Evolutionary conservation across 2,888 invertebrate genomes (phyloP).

Genomic region (Sylvicola fuscatus): DNA sequence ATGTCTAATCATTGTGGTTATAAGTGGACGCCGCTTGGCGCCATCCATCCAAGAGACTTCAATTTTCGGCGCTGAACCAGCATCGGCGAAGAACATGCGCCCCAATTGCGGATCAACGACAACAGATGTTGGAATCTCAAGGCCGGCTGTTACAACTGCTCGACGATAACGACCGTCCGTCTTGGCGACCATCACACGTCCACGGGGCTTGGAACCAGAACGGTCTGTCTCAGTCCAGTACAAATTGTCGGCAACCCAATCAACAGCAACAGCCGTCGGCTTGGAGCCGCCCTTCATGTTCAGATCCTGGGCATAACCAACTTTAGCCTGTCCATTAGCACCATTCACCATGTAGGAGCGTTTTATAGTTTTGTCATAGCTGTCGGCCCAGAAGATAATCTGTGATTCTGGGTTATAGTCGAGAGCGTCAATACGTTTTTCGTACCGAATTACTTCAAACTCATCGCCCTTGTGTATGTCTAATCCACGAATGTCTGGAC

Average conservation of each 20-base stretch:
- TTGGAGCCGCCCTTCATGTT: conserved; percentile 64
- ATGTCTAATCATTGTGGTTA: conserved; percentile 61
- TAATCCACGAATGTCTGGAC: conserved; percentile 66
- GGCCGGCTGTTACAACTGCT: conserved; percentile 52
- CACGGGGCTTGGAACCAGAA: conserved; percentile 50
- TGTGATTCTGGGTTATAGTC: conserved; percentile 71
- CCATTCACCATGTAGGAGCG: conserved; percentile 79
- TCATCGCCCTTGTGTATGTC: conserved; percentile 45
- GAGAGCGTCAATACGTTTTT: conserved; percentile 76
- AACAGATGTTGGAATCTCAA: conserved; percentile 75
- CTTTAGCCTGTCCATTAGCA: conserved; percentile 50
- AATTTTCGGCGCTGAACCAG: conserved; percentile 78
- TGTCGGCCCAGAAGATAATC: conserved; percentile 92
- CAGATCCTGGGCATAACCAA: conserved; percentile 70
- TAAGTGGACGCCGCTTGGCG: conserved; percentile 58
- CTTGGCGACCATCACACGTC: conserved; percentile 69
- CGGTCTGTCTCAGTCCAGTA: conserved; percentile 84
- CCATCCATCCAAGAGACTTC: conserved; percentile 97
- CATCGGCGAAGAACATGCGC: conserved; percentile 84
- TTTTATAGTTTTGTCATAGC: conserved; percentile 74
- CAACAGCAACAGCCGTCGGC: conserved; percentile 77
- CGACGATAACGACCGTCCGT: conserved; percentile 77
- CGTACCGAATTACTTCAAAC: conserved; percentile 56
- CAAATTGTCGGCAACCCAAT: conserved; percentile 83
- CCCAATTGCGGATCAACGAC: conserved; percentile 74